Evolutionary conservation across 64 coral and sea anemone genomes (phyloP).

Genomic region (Porites australiensis): DNA sequence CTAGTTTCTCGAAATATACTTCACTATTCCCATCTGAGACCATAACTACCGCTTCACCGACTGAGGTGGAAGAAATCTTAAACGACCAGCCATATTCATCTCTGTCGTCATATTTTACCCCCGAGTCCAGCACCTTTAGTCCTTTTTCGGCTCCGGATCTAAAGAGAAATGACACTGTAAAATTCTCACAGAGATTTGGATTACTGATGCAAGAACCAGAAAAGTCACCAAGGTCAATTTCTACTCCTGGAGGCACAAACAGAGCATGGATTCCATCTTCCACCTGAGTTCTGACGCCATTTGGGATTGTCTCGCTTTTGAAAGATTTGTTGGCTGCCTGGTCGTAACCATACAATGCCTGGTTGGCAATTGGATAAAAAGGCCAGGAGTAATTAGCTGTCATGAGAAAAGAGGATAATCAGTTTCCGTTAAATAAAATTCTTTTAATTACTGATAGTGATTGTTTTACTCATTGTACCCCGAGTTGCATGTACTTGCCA

Average conservation of each 20-base stretch:
- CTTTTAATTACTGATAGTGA: no score
- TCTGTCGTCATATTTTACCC: not conserved
- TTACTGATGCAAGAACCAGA: slow-evolving; percentile 8
- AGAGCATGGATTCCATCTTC: slow-evolving; percentile 10
- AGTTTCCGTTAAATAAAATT: no score
- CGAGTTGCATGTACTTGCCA: no score
- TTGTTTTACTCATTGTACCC: no score
- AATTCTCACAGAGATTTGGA: slow-evolving; percentile 4
- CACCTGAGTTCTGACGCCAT: not conserved
- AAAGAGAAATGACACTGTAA: slow-evolving; percentile 26
- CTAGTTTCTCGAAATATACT: not conserved
- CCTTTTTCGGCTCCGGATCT: not conserved
- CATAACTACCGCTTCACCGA: not conserved
- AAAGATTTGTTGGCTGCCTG: not conserved
- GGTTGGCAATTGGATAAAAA: not conserved
- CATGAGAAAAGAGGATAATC: no score
- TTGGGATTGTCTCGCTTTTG: not conserved
- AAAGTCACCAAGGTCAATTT: slow-evolving; percentile 15
- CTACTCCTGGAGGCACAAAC: not conserved
- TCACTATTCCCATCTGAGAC: not conserved
- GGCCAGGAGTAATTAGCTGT: slow-evolving; percentile 1
- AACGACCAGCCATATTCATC: not conserved
- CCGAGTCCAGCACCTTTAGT: not conserved
- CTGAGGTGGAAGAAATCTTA: not conserved
- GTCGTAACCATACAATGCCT: slow-evolving; percentile 21